These are phyloP conservation scores for Rhingia rostrata DNA, from an alignment of 2,888 invertebrate genomes.

Conservation along the genomic window DNA sequence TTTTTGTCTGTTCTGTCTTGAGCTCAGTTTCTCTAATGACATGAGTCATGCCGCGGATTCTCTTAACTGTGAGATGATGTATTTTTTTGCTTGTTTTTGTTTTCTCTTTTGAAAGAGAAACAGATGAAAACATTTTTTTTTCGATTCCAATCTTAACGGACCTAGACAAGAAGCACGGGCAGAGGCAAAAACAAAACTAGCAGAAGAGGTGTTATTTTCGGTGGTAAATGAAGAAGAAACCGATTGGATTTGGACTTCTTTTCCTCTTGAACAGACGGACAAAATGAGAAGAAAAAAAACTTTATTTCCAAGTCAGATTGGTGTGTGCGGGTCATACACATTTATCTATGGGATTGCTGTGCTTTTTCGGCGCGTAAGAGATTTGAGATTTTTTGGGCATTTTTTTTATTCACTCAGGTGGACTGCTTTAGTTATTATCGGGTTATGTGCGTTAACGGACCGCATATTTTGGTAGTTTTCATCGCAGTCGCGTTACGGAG, in stretches of 20 bases:
- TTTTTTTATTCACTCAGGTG: slow-evolving; percentile 50
- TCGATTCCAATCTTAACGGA: slow-evolving; percentile 45
- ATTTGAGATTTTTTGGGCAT: slow-evolving; percentile 60
- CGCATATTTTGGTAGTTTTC: slow-evolving; percentile 27
- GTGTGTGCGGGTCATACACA: slow-evolving; percentile 46
- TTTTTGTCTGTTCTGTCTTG: neutral
- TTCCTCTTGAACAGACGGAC: neutral
- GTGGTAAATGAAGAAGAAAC: slow-evolving; percentile 66
- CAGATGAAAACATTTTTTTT: slow-evolving; percentile 53
- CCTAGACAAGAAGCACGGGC: slow-evolving; percentile 46
- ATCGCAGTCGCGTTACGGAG: slow-evolving; percentile 20
- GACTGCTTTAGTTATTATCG: slow-evolving; percentile 73
- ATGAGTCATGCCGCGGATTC: slow-evolving; percentile 27
- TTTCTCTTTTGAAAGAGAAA: slow-evolving; percentile 61
- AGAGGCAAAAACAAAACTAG: slow-evolving; percentile 20
- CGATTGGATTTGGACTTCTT: slow-evolving; percentile 43
- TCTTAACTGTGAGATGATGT: slow-evolving; percentile 11
- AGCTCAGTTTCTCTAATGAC: slow-evolving; percentile 7
- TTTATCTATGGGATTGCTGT: slow-evolving; percentile 48
- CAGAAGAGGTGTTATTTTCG: slow-evolving; percentile 45
- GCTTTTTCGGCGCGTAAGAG: slow-evolving; percentile 66
- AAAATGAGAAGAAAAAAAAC: too few species aligned
- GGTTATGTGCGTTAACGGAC: slow-evolving; percentile 71
- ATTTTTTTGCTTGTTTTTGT: slow-evolving; percentile 8
- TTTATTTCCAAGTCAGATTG: slow-evolving; percentile 42